Conservation (phyloP, 2,888 invertebrate genomes). For the Atrina japonica region DNA sequence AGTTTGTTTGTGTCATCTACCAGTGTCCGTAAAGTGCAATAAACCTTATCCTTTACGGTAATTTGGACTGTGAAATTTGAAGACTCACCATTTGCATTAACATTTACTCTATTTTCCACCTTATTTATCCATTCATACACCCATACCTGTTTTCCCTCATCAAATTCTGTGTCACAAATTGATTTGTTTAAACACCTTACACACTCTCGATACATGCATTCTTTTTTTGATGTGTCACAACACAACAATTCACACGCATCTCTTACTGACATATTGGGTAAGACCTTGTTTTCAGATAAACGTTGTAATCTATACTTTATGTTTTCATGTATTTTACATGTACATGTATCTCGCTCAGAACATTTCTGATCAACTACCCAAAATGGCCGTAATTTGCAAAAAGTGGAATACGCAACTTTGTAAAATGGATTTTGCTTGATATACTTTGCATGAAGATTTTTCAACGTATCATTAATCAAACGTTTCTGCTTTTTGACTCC, state of each 20-base stretch:
- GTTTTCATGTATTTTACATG: constrained; percentile 38
- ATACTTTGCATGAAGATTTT: constrained; percentile 13
- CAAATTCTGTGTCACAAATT: neutral
- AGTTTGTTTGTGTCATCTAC: neutral
- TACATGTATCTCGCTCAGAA: constrained; percentile 33
- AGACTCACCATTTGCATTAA: constrained; percentile 19
- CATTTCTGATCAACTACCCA: constrained; percentile 11
- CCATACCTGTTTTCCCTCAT: constrained; percentile 11
- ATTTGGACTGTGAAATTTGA: constrained; percentile 5
- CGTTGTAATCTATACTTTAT: constrained; percentile 19
- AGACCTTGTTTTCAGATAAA: constrained; percentile 13
- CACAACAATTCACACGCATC: neutral
- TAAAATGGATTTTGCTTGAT: neutral
- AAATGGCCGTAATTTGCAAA: constrained; percentile 26
- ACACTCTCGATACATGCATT: constrained; percentile 43
- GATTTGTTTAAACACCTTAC: constrained; percentile 3
- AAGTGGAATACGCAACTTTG: constrained; percentile 11
- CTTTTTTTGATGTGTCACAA: constrained; percentile 19
- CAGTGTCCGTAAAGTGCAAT: neutral
- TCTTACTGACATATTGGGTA: neutral
- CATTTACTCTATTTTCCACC: constrained; percentile 20
- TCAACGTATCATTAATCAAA: constrained; percentile 14
- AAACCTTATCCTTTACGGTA: constrained; percentile 5
- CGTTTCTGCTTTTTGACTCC: constrained; percentile 48
- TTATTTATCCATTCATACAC: constrained; percentile 22